Evolutionary conservation across 2,113 vertebrate species (phyloP), one percentile per base, ranked within the genome.

Genomic region (Ammodramus savannarum): DNA sequence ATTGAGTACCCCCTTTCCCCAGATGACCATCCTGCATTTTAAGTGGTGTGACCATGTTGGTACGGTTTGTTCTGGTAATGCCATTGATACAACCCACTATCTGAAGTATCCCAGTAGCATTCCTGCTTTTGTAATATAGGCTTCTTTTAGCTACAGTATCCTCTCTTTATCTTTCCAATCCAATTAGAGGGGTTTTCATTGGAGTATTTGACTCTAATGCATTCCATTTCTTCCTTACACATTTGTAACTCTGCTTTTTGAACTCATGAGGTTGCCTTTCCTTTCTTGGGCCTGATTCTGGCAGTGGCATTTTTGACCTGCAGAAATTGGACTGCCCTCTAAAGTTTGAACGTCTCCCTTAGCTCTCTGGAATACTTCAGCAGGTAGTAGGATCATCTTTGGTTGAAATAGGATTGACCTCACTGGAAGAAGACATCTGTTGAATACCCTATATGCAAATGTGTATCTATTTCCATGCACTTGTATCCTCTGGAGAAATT

Each of bases 91-190:
- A 84, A 29, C 73, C 34, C 49, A 10, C 59, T 90, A 9, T 61
- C 68, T 80, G 46, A 77, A 85, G 48, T 71, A 86, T 92, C 51
- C 46, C 25, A 59, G 65, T 95, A 76, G 83, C 69, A 90, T 81
- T 92, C 69, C 73, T 91, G 31, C 63, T 90, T 86, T 93, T 91
- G 73, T 95, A 39, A 63, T 55, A 55, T 4, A 51, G 46, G 21
- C 43, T 71, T 81, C 39, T 87, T 95, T 72, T 75, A 82, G 52
- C 66, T 54, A 46, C 39, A 72, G 39, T 89, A 36, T 67, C 49
- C 22, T 85, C 72, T 93, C 71, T 86, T 92, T 87, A 89, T 54
- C 36, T 94, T 89, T 82, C 57, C 91, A 89, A 51, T 96, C 91
- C 89, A 78, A 39, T 90, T 95, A 84, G n/a, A 44, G 8, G 1